These are phyloP conservation scores for Paracanthobrama guichenoti DNA, from an alignment of 2,113 vertebrate species.

Conservation along the genomic window DNA sequence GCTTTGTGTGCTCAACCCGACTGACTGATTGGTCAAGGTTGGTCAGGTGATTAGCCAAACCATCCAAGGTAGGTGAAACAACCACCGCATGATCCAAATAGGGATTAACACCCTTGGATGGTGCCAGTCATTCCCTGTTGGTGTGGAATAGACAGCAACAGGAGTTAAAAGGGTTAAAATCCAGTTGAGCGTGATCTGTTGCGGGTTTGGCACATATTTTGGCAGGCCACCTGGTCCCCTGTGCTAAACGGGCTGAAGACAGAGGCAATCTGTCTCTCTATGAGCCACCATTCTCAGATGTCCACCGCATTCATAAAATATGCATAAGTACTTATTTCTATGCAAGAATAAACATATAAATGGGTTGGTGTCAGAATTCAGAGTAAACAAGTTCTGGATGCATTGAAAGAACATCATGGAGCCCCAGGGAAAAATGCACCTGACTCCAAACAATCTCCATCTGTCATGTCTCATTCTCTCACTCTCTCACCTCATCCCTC, in stretches of 20 bases:
- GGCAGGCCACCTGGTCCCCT: neutral
- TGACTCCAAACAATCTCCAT: conserved; percentile 13
- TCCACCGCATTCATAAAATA: conserved; percentile 31
- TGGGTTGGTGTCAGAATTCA: conserved; percentile 6
- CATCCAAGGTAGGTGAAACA: neutral
- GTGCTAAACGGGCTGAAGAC: neutral
- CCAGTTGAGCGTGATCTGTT: neutral
- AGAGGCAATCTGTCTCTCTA: conserved; percentile 21
- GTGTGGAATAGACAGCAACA: conserved; percentile 5
- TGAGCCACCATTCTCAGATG: neutral
- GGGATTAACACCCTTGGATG: conserved; percentile 12
- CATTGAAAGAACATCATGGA: conserved; percentile 14
- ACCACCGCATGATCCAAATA: conserved; percentile 14
- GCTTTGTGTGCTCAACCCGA: neutral
- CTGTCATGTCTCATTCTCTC: conserved; percentile 24
- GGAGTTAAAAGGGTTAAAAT: conserved; percentile 41
- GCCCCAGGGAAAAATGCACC: conserved; percentile 2
- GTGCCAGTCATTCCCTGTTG: neutral
- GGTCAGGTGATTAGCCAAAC: neutral
- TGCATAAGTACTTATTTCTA: conserved; percentile 30
- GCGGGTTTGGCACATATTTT: conserved; percentile 26
- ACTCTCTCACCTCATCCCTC: neutral
- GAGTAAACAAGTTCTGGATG: conserved; percentile 23
- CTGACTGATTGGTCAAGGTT: neutral
- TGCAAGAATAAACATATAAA: conserved; percentile 24